Evolutionary conservation across 2,888 invertebrate genomes (phyloP).

Genomic region (Lepidonotus clava): DNA sequence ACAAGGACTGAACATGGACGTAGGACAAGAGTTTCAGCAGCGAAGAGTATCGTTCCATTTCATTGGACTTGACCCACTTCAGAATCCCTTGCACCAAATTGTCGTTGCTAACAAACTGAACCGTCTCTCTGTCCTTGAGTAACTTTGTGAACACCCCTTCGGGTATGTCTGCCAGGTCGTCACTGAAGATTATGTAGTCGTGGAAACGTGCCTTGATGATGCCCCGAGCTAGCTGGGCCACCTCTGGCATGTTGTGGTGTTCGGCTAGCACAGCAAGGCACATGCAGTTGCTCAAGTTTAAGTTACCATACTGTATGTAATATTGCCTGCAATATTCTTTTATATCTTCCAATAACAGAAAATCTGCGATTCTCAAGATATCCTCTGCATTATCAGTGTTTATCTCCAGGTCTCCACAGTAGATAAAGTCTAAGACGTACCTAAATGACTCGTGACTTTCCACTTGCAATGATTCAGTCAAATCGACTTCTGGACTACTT

Average conservation of each 20-base stretch:
- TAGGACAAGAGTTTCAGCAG: constrained; percentile 53
- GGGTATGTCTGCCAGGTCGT: constrained; percentile 75
- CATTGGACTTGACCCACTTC: constrained; percentile 74
- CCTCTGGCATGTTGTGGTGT: constrained; percentile 75
- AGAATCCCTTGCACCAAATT: constrained; percentile 72
- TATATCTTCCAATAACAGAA: constrained; percentile 76
- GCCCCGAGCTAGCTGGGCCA: constrained; percentile 70
- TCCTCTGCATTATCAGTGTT: constrained; percentile 74
- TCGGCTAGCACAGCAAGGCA: constrained; percentile 73
- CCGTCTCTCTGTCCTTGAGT: constrained; percentile 72
- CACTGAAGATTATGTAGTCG: constrained; percentile 75
- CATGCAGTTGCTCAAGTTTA: constrained; percentile 76
- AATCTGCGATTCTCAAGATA: constrained; percentile 75
- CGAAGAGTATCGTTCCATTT: constrained; percentile 65
- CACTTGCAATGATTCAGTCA: constrained; percentile 73
- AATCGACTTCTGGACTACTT: constrained; percentile 71
- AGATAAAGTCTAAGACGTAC: constrained; percentile 75
- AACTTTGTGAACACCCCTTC: constrained; percentile 71
- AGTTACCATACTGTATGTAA: constrained; percentile 75
- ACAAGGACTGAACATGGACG: constrained; percentile 44
- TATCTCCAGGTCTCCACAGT: constrained; percentile 74
- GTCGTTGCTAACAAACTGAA: constrained; percentile 73
- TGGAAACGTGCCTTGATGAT: constrained; percentile 77
- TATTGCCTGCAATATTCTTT: constrained; percentile 77
- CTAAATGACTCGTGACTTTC: constrained; percentile 74